A percentile compares a stretch with the other conserved stretches of the same genome.
Evolutionary conservation across 1,140 invertebrate genomes (phyloP).

Genomic region (Bombus superbus): DNA sequence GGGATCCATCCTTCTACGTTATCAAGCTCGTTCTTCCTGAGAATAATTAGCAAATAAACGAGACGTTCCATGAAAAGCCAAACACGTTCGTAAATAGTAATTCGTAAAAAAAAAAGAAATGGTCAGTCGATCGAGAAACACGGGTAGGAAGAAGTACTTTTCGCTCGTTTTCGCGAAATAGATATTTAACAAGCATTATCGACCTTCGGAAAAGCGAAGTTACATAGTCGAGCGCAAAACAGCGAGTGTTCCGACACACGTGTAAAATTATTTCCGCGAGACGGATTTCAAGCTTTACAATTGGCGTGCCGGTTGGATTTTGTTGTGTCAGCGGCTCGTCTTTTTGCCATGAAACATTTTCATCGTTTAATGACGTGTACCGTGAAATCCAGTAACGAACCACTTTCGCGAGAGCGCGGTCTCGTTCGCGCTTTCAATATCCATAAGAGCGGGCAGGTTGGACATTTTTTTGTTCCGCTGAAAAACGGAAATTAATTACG

Average conservation of each 20-base stretch:
- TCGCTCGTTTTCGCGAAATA: background rate
- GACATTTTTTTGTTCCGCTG: background rate
- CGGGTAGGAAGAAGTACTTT: background rate
- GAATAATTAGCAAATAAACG: background rate
- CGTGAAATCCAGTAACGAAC: constrained; percentile 22
- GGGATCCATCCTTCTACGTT: background rate
- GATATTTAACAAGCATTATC: constrained; percentile 23
- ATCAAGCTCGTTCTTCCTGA: background rate
- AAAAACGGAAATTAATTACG: background rate
- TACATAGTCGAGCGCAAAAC: background rate
- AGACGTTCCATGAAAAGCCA: background rate
- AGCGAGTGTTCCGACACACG: background rate
- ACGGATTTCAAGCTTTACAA: background rate
- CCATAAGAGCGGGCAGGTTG: background rate
- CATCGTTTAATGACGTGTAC: constrained; percentile 30
- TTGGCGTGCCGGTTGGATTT: background rate
- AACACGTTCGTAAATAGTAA: background rate
- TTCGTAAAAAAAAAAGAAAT: background rate
- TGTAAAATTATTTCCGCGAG: constrained; percentile 10
- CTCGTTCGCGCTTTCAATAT: constrained; percentile 18
- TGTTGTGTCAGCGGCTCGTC: constrained; percentile 17
- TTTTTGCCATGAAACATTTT: constrained; percentile 26
- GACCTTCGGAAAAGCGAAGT: background rate
- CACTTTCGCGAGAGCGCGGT: background rate
- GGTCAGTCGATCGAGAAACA: too few relatives aligned